Evolutionary conservation across 2,797 vertebrate species (phyloP).

Genomic region (Acridotheres tristis): DNA sequence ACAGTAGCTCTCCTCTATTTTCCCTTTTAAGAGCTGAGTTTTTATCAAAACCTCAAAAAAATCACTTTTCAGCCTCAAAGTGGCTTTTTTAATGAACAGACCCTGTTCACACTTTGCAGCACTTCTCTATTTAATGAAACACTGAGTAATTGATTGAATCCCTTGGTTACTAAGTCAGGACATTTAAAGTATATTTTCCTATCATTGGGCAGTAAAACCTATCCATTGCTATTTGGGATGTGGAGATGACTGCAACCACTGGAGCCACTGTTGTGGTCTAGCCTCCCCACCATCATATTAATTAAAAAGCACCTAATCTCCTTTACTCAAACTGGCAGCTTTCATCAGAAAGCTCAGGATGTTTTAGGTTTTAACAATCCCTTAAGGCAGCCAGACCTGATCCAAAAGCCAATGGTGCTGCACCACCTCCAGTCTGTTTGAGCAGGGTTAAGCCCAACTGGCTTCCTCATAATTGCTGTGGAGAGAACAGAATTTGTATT

Average conservation of each 20-base stretch:
- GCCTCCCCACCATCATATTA: not conserved
- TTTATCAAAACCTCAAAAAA: not conserved
- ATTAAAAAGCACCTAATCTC: conserved; percentile 17
- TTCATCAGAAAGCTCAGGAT: not conserved
- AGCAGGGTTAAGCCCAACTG: not conserved
- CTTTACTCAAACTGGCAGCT: not conserved
- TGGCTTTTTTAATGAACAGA: not conserved
- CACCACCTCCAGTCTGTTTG: not conserved
- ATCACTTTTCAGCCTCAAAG: not conserved
- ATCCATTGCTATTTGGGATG: not conserved
- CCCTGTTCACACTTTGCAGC: not conserved
- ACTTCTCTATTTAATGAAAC: not conserved
- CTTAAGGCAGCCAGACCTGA: not conserved
- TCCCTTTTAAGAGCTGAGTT: not conserved
- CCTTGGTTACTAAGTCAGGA: not conserved
- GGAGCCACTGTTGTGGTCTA: not conserved
- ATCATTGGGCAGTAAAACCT: not conserved
- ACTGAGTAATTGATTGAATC: not conserved
- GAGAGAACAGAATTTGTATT: not conserved
- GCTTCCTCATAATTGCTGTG: not conserved
- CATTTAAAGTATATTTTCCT: not conserved
- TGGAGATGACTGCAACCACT: not conserved
- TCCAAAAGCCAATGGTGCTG: not conserved
- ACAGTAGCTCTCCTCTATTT: not conserved
- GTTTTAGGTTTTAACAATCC: not conserved